A percentile compares a stretch with the other conserved stretches of the same genome.
Evolutionary conservation across 2,113 vertebrate species (phyloP).

Genomic region (Mesocricetus auratus): DNA sequence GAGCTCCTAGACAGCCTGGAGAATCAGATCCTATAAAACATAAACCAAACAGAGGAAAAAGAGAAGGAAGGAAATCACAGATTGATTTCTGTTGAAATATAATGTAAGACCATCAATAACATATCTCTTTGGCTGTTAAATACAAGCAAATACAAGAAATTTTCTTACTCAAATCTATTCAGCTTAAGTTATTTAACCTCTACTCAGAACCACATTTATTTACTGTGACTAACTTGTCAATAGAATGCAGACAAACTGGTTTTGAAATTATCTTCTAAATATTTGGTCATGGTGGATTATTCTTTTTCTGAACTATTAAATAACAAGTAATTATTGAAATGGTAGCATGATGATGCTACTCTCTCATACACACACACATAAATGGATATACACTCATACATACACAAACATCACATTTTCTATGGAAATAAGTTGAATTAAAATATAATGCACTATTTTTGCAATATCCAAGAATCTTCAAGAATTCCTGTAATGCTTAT

Average conservation of each 20-base stretch:
- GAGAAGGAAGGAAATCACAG: background rate
- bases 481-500: background rate
- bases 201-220: constrained; percentile 52
- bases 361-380: background rate
- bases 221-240: constrained; percentile 16
- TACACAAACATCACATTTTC: background rate
- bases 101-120: background rate
- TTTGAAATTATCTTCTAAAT: constrained; percentile 13
- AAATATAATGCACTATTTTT: background rate
- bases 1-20: background rate
- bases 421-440: background rate
- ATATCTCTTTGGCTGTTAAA: constrained; percentile 24
- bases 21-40: background rate
- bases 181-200: constrained; percentile 64
- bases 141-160: constrained; percentile 67
- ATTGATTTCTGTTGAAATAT: background rate
- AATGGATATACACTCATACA: too few species aligned
- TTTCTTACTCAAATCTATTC: constrained; percentile 69
- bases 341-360: background rate
- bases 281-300: background rate
- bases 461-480: background rate
- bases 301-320: constrained; percentile 36
- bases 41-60: background rate
- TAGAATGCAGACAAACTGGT: constrained; percentile 25
- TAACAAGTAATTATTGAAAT: constrained; percentile 26